Evolutionary conservation across 2,113 vertebrate genomes (phyloP).

Genomic region (Meleagris gallopavo): DNA sequence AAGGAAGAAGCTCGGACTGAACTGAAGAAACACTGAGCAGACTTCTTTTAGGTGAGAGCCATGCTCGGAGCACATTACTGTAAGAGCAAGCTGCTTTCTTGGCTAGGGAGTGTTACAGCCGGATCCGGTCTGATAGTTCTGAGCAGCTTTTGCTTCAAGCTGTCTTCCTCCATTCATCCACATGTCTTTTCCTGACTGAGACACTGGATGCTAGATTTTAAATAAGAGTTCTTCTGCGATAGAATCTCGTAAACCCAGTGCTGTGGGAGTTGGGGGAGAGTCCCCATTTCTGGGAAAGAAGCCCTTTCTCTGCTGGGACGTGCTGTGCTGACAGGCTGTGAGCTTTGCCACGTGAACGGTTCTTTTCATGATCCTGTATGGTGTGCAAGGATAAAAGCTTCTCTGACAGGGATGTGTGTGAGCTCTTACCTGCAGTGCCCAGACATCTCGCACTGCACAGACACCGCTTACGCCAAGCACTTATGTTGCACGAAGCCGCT

Average conservation of each 20-base stretch:
- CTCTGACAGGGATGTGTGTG: neutral
- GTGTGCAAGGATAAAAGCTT: constrained; percentile 17
- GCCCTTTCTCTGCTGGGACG: neutral
- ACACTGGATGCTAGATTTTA: constrained; percentile 5
- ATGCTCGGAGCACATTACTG: neutral
- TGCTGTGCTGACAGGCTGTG: accelerated
- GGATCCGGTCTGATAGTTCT: neutral
- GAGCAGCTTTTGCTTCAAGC: neutral
- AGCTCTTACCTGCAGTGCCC: neutral
- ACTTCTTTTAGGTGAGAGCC: neutral
- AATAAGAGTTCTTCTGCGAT: neutral
- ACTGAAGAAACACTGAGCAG: neutral
- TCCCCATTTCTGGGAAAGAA: neutral
- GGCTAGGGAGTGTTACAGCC: neutral
- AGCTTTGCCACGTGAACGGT: neutral
- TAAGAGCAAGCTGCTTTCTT: neutral
- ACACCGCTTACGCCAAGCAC: neutral
- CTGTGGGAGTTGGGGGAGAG: neutral
- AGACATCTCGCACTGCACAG: accelerated
- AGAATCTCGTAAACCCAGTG: neutral
- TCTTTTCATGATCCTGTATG: neutral
- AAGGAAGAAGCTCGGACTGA: neutral
- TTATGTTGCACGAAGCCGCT: neutral
- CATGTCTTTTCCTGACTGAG: neutral
- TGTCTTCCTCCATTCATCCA: constrained; percentile 3